These are phyloP conservation scores for Syrrhaptes paradoxus DNA, from an alignment of 2,113 vertebrate genomes.

Conservation along the genomic window DNA sequence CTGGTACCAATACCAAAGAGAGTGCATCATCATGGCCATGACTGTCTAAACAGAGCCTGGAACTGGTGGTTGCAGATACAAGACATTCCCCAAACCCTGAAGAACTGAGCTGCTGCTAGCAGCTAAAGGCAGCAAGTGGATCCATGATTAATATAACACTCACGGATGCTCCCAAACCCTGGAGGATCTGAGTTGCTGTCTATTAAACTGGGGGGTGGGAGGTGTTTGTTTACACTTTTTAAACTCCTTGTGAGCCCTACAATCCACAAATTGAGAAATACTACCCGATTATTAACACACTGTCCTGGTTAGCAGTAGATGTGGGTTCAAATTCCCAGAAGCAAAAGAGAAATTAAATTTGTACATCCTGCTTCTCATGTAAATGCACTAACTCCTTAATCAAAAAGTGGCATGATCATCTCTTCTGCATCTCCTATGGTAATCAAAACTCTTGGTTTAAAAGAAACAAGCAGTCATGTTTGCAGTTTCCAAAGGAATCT, in stretches of 20 bases:
- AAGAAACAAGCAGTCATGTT: not conserved
- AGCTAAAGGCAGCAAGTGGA: not conserved
- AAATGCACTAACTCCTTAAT: not conserved
- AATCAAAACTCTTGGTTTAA: not conserved
- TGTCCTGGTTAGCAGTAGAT: not conserved
- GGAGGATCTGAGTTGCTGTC: not conserved
- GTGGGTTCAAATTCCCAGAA: not conserved
- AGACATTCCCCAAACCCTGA: not conserved
- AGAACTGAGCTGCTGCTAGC: not conserved
- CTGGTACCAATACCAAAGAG: not conserved
- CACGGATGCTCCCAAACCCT: not conserved
- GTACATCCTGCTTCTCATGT: not conserved
- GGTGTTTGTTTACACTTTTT: not conserved
- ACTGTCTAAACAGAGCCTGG: not conserved
- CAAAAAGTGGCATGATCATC: not conserved
- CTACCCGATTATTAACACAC: not conserved
- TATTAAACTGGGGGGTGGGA: not conserved
- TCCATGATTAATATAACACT: accelerated
- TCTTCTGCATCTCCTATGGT: not conserved
- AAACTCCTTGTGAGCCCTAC: not conserved
- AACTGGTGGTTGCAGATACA: not conserved
- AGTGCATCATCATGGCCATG: not conserved
- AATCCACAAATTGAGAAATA: not conserved
- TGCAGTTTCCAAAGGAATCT: not conserved
- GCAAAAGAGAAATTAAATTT: not conserved